Percentiles rank a stretch among this genome's conserved stretches.
phyloP scores from a whole-genome alignment of 2,113 vertebrate genomes.

The Xenopus borealis region DNA sequence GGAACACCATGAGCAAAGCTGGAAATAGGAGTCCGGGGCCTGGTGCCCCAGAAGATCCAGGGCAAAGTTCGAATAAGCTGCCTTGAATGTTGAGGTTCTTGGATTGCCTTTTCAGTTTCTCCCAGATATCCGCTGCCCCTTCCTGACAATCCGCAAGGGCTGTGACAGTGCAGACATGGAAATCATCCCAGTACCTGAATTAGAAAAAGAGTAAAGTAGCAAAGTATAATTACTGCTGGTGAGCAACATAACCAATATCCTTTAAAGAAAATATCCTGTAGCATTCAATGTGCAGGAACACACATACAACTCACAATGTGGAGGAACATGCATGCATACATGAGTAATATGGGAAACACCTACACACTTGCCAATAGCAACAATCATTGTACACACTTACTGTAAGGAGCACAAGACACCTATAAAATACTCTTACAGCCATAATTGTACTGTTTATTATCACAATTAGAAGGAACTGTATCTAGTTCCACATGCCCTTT shows the following conservation, averaged over 20 bases:
- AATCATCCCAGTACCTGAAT: conserved; percentile 94
- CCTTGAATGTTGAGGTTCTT: conserved; percentile 93
- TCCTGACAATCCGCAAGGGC: conserved; percentile 97
- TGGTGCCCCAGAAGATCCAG: conserved; percentile 73
- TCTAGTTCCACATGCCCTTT: no score
- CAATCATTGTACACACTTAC: no score
- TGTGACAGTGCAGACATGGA: conserved; percentile 91
- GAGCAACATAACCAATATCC: not conserved
- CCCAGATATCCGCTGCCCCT: conserved; percentile 94
- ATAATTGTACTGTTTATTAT: no score
- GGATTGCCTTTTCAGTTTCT: conserved; percentile 95
- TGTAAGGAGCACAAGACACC: no score
- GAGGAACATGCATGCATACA: no score
- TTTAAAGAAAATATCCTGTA: no score
- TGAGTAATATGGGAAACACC: no score
- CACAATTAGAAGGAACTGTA: no score
- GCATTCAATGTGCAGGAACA: conserved; percentile 19
- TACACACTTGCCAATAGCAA: no score
- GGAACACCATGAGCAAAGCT: conserved; percentile 70
- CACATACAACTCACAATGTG: no score
- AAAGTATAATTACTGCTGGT: conserved; percentile 21
- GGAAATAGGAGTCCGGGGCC: conserved; percentile 57
- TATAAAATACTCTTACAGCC: no score
- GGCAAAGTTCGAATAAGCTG: conserved; percentile 97
- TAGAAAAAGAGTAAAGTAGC: conserved; percentile 50